A percentile compares a stretch with the other conserved stretches of the same genome.
These are phyloP conservation scores for Zaprionus kolodkinae DNA, from an alignment of 1,140 invertebrate genomes.

Conservation along the genomic window DNA sequence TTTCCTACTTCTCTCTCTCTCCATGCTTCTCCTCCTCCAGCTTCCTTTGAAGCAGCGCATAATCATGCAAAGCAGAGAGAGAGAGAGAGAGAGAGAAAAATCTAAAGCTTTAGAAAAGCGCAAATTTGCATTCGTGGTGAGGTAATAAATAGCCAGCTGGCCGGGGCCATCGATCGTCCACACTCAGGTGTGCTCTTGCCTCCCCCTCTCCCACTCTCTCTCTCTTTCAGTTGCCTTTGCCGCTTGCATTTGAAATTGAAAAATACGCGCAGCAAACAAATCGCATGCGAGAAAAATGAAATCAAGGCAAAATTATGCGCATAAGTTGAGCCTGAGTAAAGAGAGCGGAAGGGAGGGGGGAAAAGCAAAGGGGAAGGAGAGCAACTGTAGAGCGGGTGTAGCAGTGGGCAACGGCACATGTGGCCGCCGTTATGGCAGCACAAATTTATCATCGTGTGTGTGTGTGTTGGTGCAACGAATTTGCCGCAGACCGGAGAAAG, in stretches of 20 bases:
- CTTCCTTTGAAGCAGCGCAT: constrained; percentile 24
- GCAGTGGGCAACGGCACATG: constrained; percentile 60
- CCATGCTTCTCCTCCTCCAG: not conserved
- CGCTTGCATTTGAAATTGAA: constrained; percentile 72
- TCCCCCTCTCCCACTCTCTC: constrained; percentile 3
- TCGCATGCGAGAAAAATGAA: constrained; percentile 81
- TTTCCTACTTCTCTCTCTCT: too few species aligned
- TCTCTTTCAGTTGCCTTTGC: constrained; percentile 1
- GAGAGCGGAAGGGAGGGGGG: not conserved
- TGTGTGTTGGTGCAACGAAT: constrained; percentile 57
- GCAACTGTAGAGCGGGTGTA: constrained; percentile 9
- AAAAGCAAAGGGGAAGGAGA: constrained; percentile 2
- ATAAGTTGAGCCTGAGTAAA: constrained; percentile 54
- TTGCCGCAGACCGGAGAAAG: constrained; percentile 67
- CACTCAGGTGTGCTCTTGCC: constrained; percentile 45
- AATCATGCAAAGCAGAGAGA: constrained; percentile 37
- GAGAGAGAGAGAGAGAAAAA: constrained; percentile 8
- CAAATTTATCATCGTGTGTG: constrained; percentile 69
- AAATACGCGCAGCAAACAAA: constrained; percentile 62
- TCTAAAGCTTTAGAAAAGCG: constrained; percentile 28
- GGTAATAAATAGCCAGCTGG: constrained; percentile 80
- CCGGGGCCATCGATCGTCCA: constrained; percentile 67
- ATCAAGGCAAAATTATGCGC: constrained; percentile 81
- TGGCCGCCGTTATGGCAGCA: constrained; percentile 75
- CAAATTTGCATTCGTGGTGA: constrained; percentile 73